phyloP scores from a whole-genome alignment of 2,113 vertebrate species.

The Cyanoliseus patagonus region DNA sequence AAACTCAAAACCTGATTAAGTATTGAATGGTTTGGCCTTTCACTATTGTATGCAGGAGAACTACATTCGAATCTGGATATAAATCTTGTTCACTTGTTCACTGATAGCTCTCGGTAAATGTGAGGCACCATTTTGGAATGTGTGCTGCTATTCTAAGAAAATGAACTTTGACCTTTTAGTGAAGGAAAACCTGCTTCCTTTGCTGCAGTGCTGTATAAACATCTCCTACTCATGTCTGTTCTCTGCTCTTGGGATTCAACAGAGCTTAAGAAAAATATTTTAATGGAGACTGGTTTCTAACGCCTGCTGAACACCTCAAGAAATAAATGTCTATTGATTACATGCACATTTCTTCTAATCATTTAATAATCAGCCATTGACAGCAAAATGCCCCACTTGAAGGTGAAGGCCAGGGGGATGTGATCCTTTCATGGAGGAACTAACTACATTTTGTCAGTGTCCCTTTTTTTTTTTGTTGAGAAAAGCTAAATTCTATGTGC shows the following conservation, averaged over 20 bases:
- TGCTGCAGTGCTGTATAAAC: slow-evolving; percentile 42
- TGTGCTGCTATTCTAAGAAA: slow-evolving; percentile 43
- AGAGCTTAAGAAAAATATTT: slow-evolving; percentile 38
- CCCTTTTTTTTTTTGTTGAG: background rate
- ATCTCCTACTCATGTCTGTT: slow-evolving; percentile 53
- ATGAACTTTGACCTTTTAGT: slow-evolving; percentile 37
- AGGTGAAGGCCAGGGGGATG: background rate
- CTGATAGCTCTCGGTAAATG: slow-evolving; percentile 4
- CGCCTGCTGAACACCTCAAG: slow-evolving; percentile 18
- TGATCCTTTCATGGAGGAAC: background rate
- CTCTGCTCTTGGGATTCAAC: slow-evolving; percentile 16
- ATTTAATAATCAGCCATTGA: slow-evolving; percentile 7
- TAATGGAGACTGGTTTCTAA: slow-evolving; percentile 53
- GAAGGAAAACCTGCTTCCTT: slow-evolving; percentile 27
- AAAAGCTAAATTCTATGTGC: background rate
- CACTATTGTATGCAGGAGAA: background rate
- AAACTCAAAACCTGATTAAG: background rate
- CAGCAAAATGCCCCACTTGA: background rate
- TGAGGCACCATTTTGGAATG: slow-evolving; percentile 52
- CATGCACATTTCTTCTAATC: background rate
- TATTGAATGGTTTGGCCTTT: slow-evolving; percentile 25
- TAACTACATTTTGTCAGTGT: background rate
- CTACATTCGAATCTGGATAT: background rate
- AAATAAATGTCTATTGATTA: slow-evolving; percentile 41
- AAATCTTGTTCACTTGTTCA: slow-evolving; percentile 22